Base-by-base conservation (phyloP, 2,888 invertebrate species). In the Drosophila buzzatii region DNA sequence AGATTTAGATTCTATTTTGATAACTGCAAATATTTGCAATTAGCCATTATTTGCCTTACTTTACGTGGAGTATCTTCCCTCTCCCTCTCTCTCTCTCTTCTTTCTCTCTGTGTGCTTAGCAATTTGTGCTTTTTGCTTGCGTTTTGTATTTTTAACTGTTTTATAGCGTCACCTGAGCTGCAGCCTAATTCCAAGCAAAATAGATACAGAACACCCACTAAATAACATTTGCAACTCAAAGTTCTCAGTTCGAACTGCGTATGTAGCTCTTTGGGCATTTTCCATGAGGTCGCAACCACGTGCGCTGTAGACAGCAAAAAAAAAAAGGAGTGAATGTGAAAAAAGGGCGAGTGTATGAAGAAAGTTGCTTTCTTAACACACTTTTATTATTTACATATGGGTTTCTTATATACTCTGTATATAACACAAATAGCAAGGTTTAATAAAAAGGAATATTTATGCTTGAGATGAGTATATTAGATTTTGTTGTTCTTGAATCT, bases 1-100 rank as follows among this genome's bases (percentile, higher is more conserved):
- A 74, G 79, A 79, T 86, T 76, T 86, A 80, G 90, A 89, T 90
- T 76, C 81, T 89, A 90, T 90, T 90, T 90, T 82, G 73, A 90
- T 89, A 79, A 72, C 75, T 53, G 70, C 60, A 87, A 87, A 89
- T 88, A 90, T 89, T 90, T 85, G 77, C 77, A 68, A 79, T 66
- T 66, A 45, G 70, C 81, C 84, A 79, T 70, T 88, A 88, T 82
- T 80, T 78, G 65, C 68, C 35, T 33, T 55, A 57, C 73, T 73
- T 70, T 79, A 70, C 67, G 65, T 64, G 70, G 53, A 70, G 55
- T 73, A 73, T 68, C 70, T 59, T 37, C 27, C 6, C 27, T 6
- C 27, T 23, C 23, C 3, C 23, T 23, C 23, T 23, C 23, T 23
- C 23, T 23, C 23, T 23, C 23, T 23, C 23, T 23, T 23, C 23